A percentile compares a stretch with the other conserved stretches of the same genome.
phyloP scores from a whole-genome alignment of 1,140 invertebrate genomes.

The Euura lappo region DNA sequence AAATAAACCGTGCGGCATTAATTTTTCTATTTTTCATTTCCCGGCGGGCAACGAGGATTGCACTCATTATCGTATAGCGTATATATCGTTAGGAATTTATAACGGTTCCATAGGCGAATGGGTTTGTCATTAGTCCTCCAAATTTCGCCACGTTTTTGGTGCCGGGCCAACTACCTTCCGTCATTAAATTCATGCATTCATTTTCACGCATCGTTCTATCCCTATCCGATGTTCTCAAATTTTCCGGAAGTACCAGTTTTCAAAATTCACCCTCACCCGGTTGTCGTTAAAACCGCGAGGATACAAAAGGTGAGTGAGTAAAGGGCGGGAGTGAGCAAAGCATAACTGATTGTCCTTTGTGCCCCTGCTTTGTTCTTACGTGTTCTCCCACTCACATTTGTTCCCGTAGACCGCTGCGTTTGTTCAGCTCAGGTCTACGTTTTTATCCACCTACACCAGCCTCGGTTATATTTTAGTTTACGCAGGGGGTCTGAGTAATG shows the following conservation, averaged over 20 bases:
- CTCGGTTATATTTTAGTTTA: conserved; percentile 7
- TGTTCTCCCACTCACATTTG: conserved; percentile 27
- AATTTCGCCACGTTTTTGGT: no score
- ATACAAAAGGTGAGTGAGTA: not conserved
- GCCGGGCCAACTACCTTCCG: no score
- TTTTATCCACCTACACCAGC: no score
- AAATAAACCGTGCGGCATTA: not conserved
- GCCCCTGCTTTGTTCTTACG: conserved; percentile 37
- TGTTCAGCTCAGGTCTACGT: not conserved
- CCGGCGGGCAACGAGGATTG: not conserved
- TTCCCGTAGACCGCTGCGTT: not conserved
- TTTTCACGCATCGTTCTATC: no score
- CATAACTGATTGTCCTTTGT: conserved; percentile 43
- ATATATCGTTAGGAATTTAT: not conserved
- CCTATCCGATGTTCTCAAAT: not conserved
- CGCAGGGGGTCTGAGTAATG: not conserved
- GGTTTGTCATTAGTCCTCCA: not conserved
- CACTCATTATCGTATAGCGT: not conserved
- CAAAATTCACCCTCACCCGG: not conserved
- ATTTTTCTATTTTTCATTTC: conserved; percentile 5
- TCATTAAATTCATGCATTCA: no score
- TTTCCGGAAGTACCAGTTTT: not conserved
- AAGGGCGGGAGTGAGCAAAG: conserved; percentile 27
- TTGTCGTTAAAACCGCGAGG: not conserved
- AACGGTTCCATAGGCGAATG: not conserved